These are phyloP conservation scores for Acronicta aceris DNA, from an alignment of 2,888 invertebrate genomes.

Conservation along the genomic window DNA sequence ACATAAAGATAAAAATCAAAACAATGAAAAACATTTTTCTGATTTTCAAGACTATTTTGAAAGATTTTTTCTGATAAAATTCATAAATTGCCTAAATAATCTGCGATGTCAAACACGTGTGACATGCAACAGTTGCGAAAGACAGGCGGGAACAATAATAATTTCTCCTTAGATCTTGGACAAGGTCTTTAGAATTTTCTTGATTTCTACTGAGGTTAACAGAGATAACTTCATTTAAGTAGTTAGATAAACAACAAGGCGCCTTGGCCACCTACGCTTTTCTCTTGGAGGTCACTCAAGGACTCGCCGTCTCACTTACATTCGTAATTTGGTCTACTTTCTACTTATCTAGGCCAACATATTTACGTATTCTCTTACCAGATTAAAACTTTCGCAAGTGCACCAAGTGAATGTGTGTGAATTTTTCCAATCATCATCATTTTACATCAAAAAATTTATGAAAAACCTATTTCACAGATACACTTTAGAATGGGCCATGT, in stretches of 20 bases:
- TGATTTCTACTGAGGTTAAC: slow-evolving; percentile 64
- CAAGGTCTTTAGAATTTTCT: slow-evolving; percentile 60
- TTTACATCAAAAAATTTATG: no score
- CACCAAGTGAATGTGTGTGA: no score
- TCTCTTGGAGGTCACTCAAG: slow-evolving; percentile 72
- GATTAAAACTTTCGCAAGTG: slow-evolving; percentile 4
- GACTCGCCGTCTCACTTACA: slow-evolving; percentile 61
- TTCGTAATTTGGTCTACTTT: slow-evolving; percentile 40
- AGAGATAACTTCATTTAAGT: slow-evolving; percentile 69
- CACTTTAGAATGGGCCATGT: no score
- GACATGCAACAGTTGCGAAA: not conserved
- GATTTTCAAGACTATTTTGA: no score
- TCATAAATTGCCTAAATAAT: no score
- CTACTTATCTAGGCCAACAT: slow-evolving; percentile 14
- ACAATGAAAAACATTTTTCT: no score
- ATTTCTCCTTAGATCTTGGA: not conserved
- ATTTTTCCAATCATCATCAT: no score
- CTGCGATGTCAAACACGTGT: not conserved
- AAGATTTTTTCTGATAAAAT: no score
- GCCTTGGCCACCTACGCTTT: slow-evolving; percentile 69
- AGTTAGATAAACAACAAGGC: slow-evolving; percentile 59
- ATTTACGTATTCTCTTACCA: slow-evolving; percentile 6
- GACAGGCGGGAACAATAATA: not conserved
- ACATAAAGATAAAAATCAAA: no score
- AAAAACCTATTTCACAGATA: no score